Percentiles rank a stretch among this genome's conserved stretches.
Evolutionary conservation across 2,888 invertebrate species (phyloP).

Genomic region (Gastracanthus pulcherrimus): DNA sequence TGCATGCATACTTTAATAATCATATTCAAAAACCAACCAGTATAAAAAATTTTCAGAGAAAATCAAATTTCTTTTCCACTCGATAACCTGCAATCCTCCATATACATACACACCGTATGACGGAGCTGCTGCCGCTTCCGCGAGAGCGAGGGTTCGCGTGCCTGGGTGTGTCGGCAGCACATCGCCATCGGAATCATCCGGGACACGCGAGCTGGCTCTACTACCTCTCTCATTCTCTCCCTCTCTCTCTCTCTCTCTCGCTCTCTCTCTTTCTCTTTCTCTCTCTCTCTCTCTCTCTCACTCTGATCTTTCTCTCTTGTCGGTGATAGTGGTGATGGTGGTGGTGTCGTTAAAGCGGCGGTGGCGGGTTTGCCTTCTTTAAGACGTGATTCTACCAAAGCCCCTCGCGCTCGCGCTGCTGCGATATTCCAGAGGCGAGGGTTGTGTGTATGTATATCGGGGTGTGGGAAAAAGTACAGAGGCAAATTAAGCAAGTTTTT

Average conservation of each 20-base stretch:
- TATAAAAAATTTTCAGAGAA: no score
- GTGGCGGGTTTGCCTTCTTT: slow-evolving; percentile 7
- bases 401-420: background rate
- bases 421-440: no score
- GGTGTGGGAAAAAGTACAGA: background rate
- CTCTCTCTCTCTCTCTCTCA: no score
- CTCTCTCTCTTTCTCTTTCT: no score
- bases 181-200: slow-evolving; percentile 24
- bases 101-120: background rate
- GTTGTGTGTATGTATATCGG: background rate
- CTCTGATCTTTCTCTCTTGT: background rate
- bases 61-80: no score
- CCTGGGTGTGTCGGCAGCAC: slow-evolving; percentile 12
- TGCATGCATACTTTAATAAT: no score
- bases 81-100: no score
- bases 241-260: no score
- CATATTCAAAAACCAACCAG: no score
- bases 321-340: no score
- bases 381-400: slow-evolving; percentile 28
- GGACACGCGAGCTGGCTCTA: slow-evolving; percentile 40
- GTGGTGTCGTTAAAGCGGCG: slow-evolving; percentile 1
- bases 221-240: no score
- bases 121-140: background rate
- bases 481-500: background rate
- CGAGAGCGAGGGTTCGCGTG: slow-evolving; percentile 11